Percentiles rank a stretch among this genome's conserved stretches.
Evolutionary conservation across 53 echinoderm and acorn worm species (phyloP).

Genomic region (Apostichopus leukothele): DNA sequence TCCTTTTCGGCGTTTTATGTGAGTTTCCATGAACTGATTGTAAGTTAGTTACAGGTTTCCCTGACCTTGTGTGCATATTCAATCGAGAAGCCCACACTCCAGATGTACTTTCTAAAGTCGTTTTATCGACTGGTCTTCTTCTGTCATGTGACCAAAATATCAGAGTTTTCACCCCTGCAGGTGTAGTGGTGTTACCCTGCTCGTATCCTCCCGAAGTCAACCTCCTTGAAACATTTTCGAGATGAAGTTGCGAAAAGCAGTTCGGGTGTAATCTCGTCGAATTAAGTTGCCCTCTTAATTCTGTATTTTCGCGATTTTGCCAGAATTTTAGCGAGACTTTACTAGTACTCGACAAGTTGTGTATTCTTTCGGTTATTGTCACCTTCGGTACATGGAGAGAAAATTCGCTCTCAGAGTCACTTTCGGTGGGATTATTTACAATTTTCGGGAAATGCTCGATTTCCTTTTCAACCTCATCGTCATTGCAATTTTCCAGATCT

Average conservation of each 20-base stretch:
- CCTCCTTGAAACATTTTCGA: not conserved
- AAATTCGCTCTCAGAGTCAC: not conserved
- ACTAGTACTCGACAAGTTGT: conserved; percentile 15
- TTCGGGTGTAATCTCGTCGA: conserved; percentile 26
- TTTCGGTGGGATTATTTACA: not conserved
- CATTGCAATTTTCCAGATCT: not conserved
- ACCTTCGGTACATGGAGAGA: conserved; percentile 9
- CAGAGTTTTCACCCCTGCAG: conserved; percentile 10
- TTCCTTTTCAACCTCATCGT: conserved; percentile 10
- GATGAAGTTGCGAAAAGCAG: conserved; percentile 9
- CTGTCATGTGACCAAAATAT: conserved; percentile 31
- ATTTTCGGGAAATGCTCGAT: conserved; percentile 28
- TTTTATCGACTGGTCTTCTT: not conserved
- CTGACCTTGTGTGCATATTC: not conserved
- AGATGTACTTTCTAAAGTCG: not conserved
- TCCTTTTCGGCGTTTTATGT: not conserved
- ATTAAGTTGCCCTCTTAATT: conserved; percentile 6
- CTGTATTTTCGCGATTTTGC: conserved; percentile 7
- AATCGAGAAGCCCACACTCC: conserved; percentile 9
- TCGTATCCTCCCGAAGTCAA: conserved; percentile 1
- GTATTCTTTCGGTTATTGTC: not conserved
- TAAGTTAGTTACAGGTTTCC: not conserved
- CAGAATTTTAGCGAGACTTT: conserved; percentile 4
- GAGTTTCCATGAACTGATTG: not conserved
- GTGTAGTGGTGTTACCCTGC: conserved; percentile 5